Evolutionary conservation across 2,797 vertebrate genomes (phyloP).

Genomic region (Carapus acus): DNA sequence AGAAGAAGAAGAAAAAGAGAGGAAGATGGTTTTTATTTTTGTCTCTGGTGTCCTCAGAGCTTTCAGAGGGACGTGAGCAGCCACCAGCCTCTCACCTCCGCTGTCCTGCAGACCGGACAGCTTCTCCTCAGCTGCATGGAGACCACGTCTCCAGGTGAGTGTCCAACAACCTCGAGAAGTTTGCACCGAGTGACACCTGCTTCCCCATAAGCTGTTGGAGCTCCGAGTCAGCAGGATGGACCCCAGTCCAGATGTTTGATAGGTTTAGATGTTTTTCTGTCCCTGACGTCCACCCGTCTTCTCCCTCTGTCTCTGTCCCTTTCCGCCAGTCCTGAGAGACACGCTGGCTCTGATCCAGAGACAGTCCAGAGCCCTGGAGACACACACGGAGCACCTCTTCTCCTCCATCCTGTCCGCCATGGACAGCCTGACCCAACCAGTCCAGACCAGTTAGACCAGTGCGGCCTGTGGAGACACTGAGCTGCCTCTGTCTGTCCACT

Average conservation of each 20-base stretch:
- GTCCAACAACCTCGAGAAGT: too few species aligned
- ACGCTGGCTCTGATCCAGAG: slow-evolving; percentile 76
- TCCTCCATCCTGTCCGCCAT: slow-evolving; percentile 76
- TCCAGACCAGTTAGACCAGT: neutral
- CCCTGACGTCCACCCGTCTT: neutral
- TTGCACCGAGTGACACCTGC: neutral
- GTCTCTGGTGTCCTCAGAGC: slow-evolving; percentile 61
- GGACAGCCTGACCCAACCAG: slow-evolving; percentile 62
- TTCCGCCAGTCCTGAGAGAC: slow-evolving; percentile 77
- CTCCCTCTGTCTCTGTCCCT: neutral
- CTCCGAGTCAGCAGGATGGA: too few species aligned
- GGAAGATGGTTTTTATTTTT: neutral
- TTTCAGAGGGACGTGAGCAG: slow-evolving; percentile 80
- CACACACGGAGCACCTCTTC: slow-evolving; percentile 73
- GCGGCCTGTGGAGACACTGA: neutral
- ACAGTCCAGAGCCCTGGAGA: slow-evolving; percentile 76
- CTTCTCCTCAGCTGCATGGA: slow-evolving; percentile 79
- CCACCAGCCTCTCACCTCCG: slow-evolving; percentile 77
- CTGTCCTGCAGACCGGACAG: slow-evolving; percentile 79
- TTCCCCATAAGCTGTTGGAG: too few species aligned
- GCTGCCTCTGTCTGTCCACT: too few species aligned
- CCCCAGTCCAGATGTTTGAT: too few species aligned
- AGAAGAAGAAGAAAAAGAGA: too few species aligned
- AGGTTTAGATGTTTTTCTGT: too few species aligned
- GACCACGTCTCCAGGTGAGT: slow-evolving; percentile 78